A percentile compares a stretch with the other conserved stretches of the same genome.
These are phyloP conservation scores for Erebia palarica DNA, from an alignment of 2,888 invertebrate genomes.

Conservation along the genomic window DNA sequence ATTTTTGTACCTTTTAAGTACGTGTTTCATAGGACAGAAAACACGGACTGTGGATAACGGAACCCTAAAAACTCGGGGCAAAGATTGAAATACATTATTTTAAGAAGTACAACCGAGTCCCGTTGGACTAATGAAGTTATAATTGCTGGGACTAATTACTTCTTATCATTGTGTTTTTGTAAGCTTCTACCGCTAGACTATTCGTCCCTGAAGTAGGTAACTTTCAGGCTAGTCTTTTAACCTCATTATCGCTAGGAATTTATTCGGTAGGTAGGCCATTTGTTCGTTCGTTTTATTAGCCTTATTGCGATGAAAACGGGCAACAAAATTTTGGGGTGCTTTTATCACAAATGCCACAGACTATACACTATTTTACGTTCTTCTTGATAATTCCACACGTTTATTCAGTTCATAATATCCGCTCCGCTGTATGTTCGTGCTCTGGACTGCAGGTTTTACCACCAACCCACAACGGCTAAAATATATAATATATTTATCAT, in stretches of 20 bases:
- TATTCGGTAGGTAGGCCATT: slow-evolving; percentile 22
- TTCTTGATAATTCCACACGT: background rate
- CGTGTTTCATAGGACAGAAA: too few species aligned
- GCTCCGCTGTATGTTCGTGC: too few species aligned
- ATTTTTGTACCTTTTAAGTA: too few species aligned
- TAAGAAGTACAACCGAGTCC: background rate
- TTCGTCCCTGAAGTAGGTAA: slow-evolving; percentile 13
- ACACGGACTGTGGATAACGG: too few species aligned
- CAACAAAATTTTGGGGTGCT: slow-evolving; percentile 25
- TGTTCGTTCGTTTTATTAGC: slow-evolving; percentile 23
- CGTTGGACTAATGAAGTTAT: background rate
- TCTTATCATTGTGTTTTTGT: slow-evolving; percentile 8
- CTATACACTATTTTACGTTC: slow-evolving; percentile 20
- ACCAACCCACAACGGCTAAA: too few species aligned
- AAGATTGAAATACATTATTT: background rate
- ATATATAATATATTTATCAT: too few species aligned
- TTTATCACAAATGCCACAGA: slow-evolving; percentile 26
- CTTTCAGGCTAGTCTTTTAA: slow-evolving; percentile 13
- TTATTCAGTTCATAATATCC: too few species aligned
- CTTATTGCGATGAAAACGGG: slow-evolving; percentile 23
- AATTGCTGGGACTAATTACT: background rate
- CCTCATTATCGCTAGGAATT: slow-evolving; percentile 25
- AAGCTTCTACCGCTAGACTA: background rate
- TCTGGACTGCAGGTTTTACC: too few species aligned
- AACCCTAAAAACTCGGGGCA: too few species aligned